phyloP scores from a whole-genome alignment of 2,888 invertebrate species.

The Nomada goodeniana region DNA sequence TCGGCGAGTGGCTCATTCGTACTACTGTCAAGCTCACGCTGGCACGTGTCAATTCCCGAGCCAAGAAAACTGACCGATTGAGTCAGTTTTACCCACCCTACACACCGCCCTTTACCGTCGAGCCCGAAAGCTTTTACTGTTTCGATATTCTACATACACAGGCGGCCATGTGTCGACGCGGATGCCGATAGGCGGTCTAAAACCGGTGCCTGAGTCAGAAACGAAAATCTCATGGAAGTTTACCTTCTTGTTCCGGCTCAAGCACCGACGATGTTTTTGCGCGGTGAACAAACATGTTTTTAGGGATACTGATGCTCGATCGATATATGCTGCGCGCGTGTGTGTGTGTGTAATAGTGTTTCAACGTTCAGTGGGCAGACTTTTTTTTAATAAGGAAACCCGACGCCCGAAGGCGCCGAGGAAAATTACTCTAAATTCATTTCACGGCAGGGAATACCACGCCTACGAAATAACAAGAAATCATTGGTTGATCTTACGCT shows the following conservation, averaged over 20 bases:
- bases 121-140: slow-evolving; percentile 11
- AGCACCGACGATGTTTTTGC: neutral
- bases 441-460: slow-evolving; percentile 25
- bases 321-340: too few species aligned
- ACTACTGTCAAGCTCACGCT: slow-evolving; percentile 61
- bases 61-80: slow-evolving; percentile 62
- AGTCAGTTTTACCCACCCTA: slow-evolving; percentile 18
- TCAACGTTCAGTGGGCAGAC: neutral
- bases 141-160: neutral
- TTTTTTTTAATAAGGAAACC: slow-evolving; percentile 4
- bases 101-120: neutral
- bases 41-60: slow-evolving; percentile 68
- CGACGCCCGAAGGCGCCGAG: slow-evolving; percentile 12
- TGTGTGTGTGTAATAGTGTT: slow-evolving; percentile 9
- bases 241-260: neutral
- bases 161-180: neutral
- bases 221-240: neutral
- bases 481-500: slow-evolving; percentile 34
- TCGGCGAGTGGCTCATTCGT: slow-evolving; percentile 57
- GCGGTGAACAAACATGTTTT: too few species aligned
- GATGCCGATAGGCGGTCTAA: slow-evolving; percentile 24
- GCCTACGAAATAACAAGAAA: slow-evolving; percentile 53
- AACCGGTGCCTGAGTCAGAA: slow-evolving; percentile 17
- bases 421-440: slow-evolving; percentile 39
- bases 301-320: too few species aligned